Evolutionary conservation across 2,797 vertebrate species (phyloP).

Genomic region (Heteromormyrus szaboi): DNA sequence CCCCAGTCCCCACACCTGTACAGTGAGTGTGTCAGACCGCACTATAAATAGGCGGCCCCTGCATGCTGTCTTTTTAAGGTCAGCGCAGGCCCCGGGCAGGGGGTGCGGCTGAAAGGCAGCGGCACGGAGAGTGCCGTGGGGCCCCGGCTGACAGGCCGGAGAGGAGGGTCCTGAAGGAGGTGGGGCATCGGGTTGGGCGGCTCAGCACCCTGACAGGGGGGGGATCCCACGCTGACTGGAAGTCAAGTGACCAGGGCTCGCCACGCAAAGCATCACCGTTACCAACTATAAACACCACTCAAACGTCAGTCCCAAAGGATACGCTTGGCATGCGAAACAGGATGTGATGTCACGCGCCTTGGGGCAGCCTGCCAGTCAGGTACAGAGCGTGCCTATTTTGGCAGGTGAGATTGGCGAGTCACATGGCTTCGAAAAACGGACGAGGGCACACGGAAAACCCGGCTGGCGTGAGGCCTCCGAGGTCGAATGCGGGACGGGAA

Average conservation of each 20-base stretch:
- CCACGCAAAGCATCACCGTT: neutral
- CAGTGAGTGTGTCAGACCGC: neutral
- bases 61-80: conserved; percentile 58
- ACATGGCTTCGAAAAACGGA: neutral
- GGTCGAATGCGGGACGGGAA: neutral
- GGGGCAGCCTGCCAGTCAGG: neutral
- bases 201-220: neutral
- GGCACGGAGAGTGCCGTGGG: neutral
- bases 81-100: conserved; percentile 19
- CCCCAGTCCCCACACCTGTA: neutral
- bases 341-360: neutral
- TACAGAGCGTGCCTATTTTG: neutral
- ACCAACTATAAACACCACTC: neutral
- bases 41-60: conserved; percentile 60
- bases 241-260: too few species aligned
- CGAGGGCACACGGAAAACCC: neutral
- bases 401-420: neutral
- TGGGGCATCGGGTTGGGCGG: neutral
- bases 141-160: neutral
- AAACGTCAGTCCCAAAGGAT: neutral
- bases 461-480: neutral
- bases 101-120: neutral
- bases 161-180: too few species aligned
- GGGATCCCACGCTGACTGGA: neutral
- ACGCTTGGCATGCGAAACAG: neutral